Percentiles rank a stretch among this genome's conserved stretches.
Conservation (phyloP, 2,888 invertebrate genomes). For the Tubulanus polymorphus region DNA sequence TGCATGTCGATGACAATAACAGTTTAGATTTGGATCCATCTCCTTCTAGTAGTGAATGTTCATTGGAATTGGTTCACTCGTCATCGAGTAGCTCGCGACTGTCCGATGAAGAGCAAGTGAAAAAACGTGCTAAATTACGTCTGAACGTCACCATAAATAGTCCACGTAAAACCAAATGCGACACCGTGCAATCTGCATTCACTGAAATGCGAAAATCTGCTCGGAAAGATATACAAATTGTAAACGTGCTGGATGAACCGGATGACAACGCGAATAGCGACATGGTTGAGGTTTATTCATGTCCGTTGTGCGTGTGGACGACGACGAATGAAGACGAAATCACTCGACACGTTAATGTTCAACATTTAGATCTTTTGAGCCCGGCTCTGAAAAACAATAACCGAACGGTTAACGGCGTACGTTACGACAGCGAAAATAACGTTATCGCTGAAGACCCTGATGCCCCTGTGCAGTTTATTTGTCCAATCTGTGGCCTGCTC, state of each 20-base stretch:
- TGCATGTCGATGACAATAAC: too few species aligned
- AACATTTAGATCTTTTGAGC: constrained; percentile 78
- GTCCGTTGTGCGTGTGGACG: constrained; percentile 77
- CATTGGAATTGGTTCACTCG: too few species aligned
- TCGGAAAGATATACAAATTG: background rate
- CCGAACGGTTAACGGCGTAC: background rate
- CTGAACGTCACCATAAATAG: constrained; percentile 8
- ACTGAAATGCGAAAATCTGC: constrained; percentile 1
- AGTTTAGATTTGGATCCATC: too few species aligned
- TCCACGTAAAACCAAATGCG: background rate
- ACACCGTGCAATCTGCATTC: background rate
- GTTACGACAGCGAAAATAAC: constrained; percentile 9
- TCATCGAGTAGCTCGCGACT: too few species aligned
- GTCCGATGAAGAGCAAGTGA: constrained; percentile 3
- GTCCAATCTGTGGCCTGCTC: constrained; percentile 74
- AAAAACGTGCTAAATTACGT: constrained; percentile 14
- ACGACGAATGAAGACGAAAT: constrained; percentile 71
- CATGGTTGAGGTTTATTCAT: constrained; percentile 38
- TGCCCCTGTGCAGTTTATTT: constrained; percentile 59
- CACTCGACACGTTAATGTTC: constrained; percentile 74
- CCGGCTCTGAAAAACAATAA: constrained; percentile 58
- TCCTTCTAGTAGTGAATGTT: too few species aligned
- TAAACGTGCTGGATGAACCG: background rate
- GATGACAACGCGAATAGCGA: background rate
- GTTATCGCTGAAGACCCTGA: constrained; percentile 2